Evolutionary conservation across 2,797 vertebrate genomes (phyloP), one percentile per base, ranked within the genome.

Genomic region (Chiroxiphia lanceolata): DNA sequence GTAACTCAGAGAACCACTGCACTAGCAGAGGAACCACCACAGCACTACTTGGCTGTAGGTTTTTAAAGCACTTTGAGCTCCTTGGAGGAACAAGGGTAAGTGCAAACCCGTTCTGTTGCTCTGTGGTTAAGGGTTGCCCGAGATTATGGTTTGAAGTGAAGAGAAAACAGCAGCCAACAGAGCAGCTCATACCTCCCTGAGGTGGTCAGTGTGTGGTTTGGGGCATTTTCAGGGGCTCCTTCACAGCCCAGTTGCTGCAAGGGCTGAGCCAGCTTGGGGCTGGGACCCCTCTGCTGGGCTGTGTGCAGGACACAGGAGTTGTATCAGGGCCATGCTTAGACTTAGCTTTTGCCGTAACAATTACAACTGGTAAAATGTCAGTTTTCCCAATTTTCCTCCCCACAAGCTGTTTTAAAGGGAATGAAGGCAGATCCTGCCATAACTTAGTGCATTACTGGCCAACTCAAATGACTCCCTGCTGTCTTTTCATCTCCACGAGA

Each of bases 401-500:
- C 64, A 65, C 53, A 68, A 94, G 60, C 19, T 92, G 83, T 75
- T 92, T 94, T 93, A 89, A 74, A 90, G 71, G 88, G 78, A 91
- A 65, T 19, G 87, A 70, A 87, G 76, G 77, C 83, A 86, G 89
- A 93, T 93, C 50, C 70, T 83, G 75, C 89, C 87, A 31, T 38
- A 81, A 57, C 53, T 89, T 20, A 87, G 65, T 83, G 81, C 44
- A 36, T 80, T 42, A 79, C 79, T 59, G 59, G 92, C 82, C 89
- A 80, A 87, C 82, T 74, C 86, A 89, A 74, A 93, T 85, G 90
- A 90, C 87, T 93, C 93, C 90, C 90, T 82, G 44, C 78, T 83
- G 79, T 63, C 90, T 91, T 92, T 96, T 91, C 93, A 94, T 95
- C 70, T 89, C 68, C 68, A 77, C 25, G 64, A 94, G 91, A 72